Evolutionary conservation across 2,888 invertebrate species (phyloP), one percentile per base, ranked within the genome.

Genomic region (Drosophila anomalata): DNA sequence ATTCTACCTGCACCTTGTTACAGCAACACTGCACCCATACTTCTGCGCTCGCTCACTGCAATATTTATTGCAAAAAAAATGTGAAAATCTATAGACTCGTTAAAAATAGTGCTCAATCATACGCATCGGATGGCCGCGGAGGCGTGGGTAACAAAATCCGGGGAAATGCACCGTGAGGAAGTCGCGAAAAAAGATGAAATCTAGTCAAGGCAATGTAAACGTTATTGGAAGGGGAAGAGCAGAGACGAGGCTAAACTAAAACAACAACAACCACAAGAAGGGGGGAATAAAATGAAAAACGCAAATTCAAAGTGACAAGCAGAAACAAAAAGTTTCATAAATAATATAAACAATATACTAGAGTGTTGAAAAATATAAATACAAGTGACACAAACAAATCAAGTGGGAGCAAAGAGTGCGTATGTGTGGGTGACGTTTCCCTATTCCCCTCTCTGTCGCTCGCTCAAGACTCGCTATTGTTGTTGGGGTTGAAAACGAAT

Each of bases 221-320:
- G 20, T 11, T 22, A 22, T 22, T 75, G 77, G 68, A 59, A 47
- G 70, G 78, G 50, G 77, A 77, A 71, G 68, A 77, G 77, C 68
- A 60, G 72, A 66, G 77, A 65, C 44, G 59, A 53, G 68, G 56
- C 53, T 62, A 46, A 24, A 73, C 41, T 33, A 57, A 31, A 57
- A 31, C 56, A 68, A 54, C 44, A 69, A 66, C 48, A 55, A 53
- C 52, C 56, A 66, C 72, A n/a, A 3, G 0, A 12, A 12, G 41
- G 22, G 22, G 22, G 11, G 6, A 44, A 78, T 52, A 52, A 76
- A 42, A 76, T 65, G 77, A 81, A 86, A 79, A 84, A 77, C 83
- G 77, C 74, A 84, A 87, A 87, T 77, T 75, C 20, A 82, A 71
- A 70, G 80, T 87, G 88, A 87, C 84, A 88, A 80, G 88, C 88